Percentiles rank a stretch among this genome's conserved stretches.
These are phyloP conservation scores for Drosophila subquinaria DNA, from an alignment of 2,888 invertebrate genomes.

Conservation along the genomic window DNA sequence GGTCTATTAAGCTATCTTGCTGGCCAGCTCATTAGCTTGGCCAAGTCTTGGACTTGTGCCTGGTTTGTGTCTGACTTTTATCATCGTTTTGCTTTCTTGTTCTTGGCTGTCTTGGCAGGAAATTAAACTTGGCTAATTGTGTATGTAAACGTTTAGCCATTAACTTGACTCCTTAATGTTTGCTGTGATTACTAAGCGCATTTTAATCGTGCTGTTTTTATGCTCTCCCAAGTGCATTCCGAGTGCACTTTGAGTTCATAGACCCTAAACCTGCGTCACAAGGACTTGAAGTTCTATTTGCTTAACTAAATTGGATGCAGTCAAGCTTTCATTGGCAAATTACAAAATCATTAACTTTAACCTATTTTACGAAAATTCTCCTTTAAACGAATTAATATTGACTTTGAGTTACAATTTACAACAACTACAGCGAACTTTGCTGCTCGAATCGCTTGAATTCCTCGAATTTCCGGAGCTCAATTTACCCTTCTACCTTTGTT, in stretches of 20 bases:
- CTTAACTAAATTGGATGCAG: neutral
- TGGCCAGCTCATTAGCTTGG: slow-evolving; percentile 53
- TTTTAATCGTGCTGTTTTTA: slow-evolving; percentile 19
- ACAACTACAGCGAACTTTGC: neutral
- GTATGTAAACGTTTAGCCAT: slow-evolving; percentile 73
- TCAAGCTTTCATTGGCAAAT: neutral
- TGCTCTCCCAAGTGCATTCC: slow-evolving; percentile 8
- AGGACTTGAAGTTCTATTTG: neutral
- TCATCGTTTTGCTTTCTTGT: slow-evolving; percentile 11
- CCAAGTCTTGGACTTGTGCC: slow-evolving; percentile 26
- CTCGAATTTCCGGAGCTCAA: slow-evolving; percentile 10
- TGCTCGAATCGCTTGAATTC: neutral
- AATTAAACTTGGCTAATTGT: slow-evolving; percentile 72
- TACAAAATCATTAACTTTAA: slow-evolving; percentile 5
- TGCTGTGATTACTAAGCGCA: slow-evolving; percentile 55
- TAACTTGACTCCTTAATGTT: slow-evolving; percentile 65
- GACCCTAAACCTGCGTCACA: slow-evolving; percentile 3
- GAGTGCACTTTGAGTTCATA: slow-evolving; percentile 16
- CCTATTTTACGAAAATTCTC: neutral
- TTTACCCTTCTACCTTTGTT: neutral
- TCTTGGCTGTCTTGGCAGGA: slow-evolving; percentile 52
- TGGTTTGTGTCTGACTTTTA: slow-evolving; percentile 13
- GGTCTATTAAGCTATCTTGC: slow-evolving; percentile 9
- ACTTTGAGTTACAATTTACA: neutral
- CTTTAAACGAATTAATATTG: slow-evolving; percentile 7